Base-by-base conservation (phyloP, 1,140 invertebrate species). In the Drosophila murphyi region DNA sequence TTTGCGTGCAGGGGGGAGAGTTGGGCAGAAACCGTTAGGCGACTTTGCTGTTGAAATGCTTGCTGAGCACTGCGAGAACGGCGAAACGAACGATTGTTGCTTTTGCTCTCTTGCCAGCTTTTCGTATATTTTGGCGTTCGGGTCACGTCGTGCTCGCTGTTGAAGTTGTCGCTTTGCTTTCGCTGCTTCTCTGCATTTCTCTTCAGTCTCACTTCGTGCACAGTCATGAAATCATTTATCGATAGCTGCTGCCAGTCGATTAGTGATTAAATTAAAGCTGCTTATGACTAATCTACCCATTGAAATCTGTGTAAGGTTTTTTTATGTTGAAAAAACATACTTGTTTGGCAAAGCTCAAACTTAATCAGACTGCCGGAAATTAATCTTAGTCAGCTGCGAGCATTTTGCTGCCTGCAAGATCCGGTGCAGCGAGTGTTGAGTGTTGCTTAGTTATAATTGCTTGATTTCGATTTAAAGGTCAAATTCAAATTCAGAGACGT, bases 281-380 rank as follows among this genome's bases (percentile, higher is more conserved):
- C 2, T 4, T 8, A n/a, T n/a, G n/a, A 43, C 39, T n/a, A n/a
- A 43, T 41, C 37, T 43, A 48, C 47, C 28, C 6, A 1, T 28
- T 5, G 20, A 10, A 7, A 47, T 0, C 41, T 10, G 7, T n/a
- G 4, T 10, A 43, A 43, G n/a, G n/a, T 43, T 12, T 12, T 12
- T 12, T 12, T 12, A 4, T 47, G 12, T 47, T 20, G 10, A 10
- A 8, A 3, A 1, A 43, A 43, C 10, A 43, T 43, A 4, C 7
- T 62, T 10, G 35, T 8, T 31, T 29, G 48, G 4, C 52, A 10
- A 7, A 28, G 41, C 6, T 5, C 32, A 10, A 71, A 71, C 28
- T 56, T 60, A 63, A 55, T 63, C 39, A 56, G 59, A 63, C 59
- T 48, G n/a, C 20, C 39, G 69, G 51, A 55, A 55, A 52, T 51